phyloP scores from a whole-genome alignment of 2,797 vertebrate species.

The Alectoris magna region DNA sequence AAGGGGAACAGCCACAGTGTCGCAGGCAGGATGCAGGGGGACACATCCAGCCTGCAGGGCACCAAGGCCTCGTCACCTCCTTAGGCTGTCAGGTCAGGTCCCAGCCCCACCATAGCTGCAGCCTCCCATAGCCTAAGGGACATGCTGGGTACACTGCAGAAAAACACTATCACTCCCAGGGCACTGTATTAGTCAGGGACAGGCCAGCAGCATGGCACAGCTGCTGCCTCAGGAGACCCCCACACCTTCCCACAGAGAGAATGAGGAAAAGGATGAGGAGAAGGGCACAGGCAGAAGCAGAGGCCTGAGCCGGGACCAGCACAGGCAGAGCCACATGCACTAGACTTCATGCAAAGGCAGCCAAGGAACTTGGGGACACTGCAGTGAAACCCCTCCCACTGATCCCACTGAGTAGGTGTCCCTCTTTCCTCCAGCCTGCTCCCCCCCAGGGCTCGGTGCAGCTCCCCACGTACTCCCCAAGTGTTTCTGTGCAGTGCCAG shows the following conservation, averaged over 20 bases:
- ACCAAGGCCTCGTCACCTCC: too few species aligned
- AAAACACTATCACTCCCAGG: background rate
- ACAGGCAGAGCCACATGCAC: conserved; percentile 59
- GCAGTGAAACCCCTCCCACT: conserved; percentile 31
- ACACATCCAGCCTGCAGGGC: background rate
- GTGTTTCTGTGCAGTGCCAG: conserved; percentile 45
- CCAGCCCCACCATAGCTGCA: background rate
- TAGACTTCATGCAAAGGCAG: conserved; percentile 62
- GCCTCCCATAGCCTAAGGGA: background rate
- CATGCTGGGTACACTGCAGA: background rate
- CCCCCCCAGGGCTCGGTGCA: background rate
- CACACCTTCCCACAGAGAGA: background rate
- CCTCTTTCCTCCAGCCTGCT: background rate
- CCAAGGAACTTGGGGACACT: conserved; percentile 14
- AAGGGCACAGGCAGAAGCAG: conserved; percentile 1
- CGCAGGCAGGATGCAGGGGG: too few species aligned
- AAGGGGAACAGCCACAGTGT: background rate
- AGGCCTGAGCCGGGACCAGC: background rate
- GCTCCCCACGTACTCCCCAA: background rate
- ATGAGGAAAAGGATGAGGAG: background rate
- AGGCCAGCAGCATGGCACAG: background rate
- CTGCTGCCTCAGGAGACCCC: background rate
- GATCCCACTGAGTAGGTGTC: rapidly evolving
- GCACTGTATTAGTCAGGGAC: background rate
- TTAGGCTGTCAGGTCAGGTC: too few species aligned